Base-by-base conservation (phyloP, 2,797 vertebrate species). In the Ambastaia sidthimunki region DNA sequence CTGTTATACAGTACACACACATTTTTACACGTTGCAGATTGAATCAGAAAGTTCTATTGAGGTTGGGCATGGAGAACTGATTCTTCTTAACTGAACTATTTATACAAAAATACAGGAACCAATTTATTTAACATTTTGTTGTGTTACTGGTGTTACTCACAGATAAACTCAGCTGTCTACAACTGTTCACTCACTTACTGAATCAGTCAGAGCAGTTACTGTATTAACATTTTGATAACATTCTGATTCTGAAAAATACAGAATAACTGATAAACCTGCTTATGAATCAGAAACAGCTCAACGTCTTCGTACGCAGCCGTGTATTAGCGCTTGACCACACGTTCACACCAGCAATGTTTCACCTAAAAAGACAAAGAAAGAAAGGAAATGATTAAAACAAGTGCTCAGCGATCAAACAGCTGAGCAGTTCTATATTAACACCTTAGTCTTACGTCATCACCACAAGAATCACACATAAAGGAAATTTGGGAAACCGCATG, bases 311-410 rank as follows among this genome's bases (percentile, higher is more conserved):
- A 98, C 0, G 94, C 96, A 37, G 83, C 72, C 37, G 86, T 78
- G 37, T 95, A 88, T 41, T 90, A 93, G 69, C 98, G 94, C 86
- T 98, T 98, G 71, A 99, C 87, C 66, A 96, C 87, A 83, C 99
- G 94, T 85, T 99, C 98, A 90, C 97, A 99, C 98, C 98, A 99
- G 65, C 97, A 95, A 91, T 99, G 98, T 31, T 94, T 94, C 82
- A 98, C 95, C 98, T 99, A 86, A 59, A 76, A 41, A 82, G 28
- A 28, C 28, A 28, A 28, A 28, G 47, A 76, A 47, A 71, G 47
- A 80, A 25, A 48, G 1, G 83, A 25, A 86, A 59, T 34, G 41
- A 71, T 68, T 77, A 67, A 21, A 63, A 78, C 31, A 7, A 62
- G 4, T 28, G 50, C 4, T n/a, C 18, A 52, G 50, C 70, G 75